Evolutionary conservation across 2,888 invertebrate species (phyloP).

Genomic region (Prostheceraeus crozeri): DNA sequence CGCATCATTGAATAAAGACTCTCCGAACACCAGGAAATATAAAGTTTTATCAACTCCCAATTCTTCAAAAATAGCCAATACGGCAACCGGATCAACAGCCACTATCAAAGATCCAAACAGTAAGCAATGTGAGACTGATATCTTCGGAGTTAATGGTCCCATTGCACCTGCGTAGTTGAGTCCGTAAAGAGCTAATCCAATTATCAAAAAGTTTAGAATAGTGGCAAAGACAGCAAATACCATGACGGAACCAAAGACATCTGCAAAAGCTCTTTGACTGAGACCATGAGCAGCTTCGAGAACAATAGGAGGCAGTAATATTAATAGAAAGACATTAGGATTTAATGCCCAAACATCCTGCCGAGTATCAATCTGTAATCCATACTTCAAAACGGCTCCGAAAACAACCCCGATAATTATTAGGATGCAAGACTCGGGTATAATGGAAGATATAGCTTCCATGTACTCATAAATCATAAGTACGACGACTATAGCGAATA

Average conservation of each 20-base stretch:
- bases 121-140: conserved; percentile 50
- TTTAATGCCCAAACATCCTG: conserved; percentile 67
- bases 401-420: conserved; percentile 25
- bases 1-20: conserved; percentile 62
- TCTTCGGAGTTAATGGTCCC: conserved; percentile 43
- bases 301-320: conserved; percentile 61
- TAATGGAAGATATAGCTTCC: conserved; percentile 4
- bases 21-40: conserved; percentile 62
- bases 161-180: conserved; percentile 48
- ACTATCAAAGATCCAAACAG: conserved; percentile 61
- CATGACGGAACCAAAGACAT: conserved; percentile 60
- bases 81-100: conserved; percentile 62
- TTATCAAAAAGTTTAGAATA: conserved; percentile 47
- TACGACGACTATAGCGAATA: conserved; percentile 33
- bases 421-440: conserved; percentile 32
- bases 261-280: conserved; percentile 60
- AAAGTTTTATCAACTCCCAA: conserved; percentile 61
- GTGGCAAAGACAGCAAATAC: conserved; percentile 60
- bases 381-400: conserved; percentile 59
- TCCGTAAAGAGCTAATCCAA: conserved; percentile 47
- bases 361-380: too few relatives aligned
- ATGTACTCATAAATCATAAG: conserved; percentile 34
- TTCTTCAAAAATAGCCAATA: conserved; percentile 60
- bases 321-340: conserved; percentile 59
- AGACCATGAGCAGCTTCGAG: conserved; percentile 61